Evolutionary conservation across 2,797 vertebrate species (phyloP), one percentile per base, ranked within the genome.

Genomic region (Danio albolineatus): DNA sequence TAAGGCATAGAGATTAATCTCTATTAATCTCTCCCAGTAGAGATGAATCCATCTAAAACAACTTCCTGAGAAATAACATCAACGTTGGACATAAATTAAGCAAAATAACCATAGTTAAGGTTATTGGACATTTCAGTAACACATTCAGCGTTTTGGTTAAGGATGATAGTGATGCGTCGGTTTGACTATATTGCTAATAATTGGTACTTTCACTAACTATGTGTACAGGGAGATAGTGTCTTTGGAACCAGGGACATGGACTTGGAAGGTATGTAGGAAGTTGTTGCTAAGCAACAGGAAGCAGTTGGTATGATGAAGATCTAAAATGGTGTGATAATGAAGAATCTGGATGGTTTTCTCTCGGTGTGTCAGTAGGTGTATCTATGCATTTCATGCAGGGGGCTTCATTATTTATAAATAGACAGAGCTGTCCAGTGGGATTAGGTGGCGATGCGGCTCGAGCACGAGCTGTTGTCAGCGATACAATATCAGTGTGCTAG

Each of bases 381-480:
- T 81, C 64, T 78, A 19, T 71, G 44, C 43, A 81, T 81, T 78
- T 79, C 79, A 83, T 81, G 65, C 73, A 70, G 78, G 74, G 44
- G 7, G 57, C 70, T 74, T 57, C 65, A 46, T 56, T 62, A 61
- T 77, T 81, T 85, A 84, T 82, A 90, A 89, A 90, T 85, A 84
- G 89, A 87, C 79, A 41, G 73, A 80, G 84, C 88, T 91, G 91
- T 93, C 92, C 78, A 83, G 66, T 90, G 85, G 38, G 85, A 90
- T 94, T 89, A 93, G 51, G 82, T 54, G 81, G 80, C 85, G 71
- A 84, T 79, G 84, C 82, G 72, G 87, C 85, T 85, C 73, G 85
- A 19, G 71, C 73, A 54, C 51, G 36, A 44, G 53, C 71, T 39
- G 21, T 85, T 90, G 88, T 89, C 90, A 86, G 53, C 80, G 76